Base-by-base conservation (phyloP, 2,888 invertebrate species). In the Ormyrus labotus region DNA sequence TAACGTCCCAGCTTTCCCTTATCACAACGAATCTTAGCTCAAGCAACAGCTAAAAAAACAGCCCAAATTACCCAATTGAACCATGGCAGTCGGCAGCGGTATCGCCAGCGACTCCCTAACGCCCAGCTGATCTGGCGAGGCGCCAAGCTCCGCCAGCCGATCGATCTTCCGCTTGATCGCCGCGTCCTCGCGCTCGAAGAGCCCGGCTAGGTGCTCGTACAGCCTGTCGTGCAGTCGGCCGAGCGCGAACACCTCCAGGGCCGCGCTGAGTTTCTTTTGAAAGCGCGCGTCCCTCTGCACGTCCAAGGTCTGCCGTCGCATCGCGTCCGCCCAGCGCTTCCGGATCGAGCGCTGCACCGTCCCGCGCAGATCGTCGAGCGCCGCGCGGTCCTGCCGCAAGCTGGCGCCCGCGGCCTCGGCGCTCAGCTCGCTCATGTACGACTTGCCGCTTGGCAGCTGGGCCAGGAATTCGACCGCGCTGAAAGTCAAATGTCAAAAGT, bases 31-130 rank as follows among this genome's bases (percentile, higher is more conserved):
- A 34, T 3, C 34, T 0, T 3, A 34, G 34, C 34, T 13, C 13
- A 13, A 13, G 34, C 34, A 34, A 34, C 34, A 34, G 4, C 34
- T 34, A 34, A 34, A 34, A 34, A 34, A 34, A 34, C 34, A 4
- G 4, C 19, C 19, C n/a, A n/a, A 5, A 51, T 63, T 75, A 80
- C 80, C 80, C 74, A 92, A 85, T 85, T 92, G 92, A 11, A 91
- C 92, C n/a, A 92, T 91, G 11, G 92, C 91, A n/a, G 91, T 91
- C n/a, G 90, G 89, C 78, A 91, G 83, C 11, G 91, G 89, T 57
- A 91, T 87, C 11, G 89, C 88, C 81, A 89, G 89, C 67, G 91
- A 88, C 78, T 89, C 88, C n/a, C 89, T 87, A 3, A 90, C 89
- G 7, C 91, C 91, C 45, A 91, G 84, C 81, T 91, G 90, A 83